A percentile compares a stretch with the other conserved stretches of the same genome.
phyloP scores from a whole-genome alignment of 64 coral and sea anemone species.

The Montipora cactus region DNA sequence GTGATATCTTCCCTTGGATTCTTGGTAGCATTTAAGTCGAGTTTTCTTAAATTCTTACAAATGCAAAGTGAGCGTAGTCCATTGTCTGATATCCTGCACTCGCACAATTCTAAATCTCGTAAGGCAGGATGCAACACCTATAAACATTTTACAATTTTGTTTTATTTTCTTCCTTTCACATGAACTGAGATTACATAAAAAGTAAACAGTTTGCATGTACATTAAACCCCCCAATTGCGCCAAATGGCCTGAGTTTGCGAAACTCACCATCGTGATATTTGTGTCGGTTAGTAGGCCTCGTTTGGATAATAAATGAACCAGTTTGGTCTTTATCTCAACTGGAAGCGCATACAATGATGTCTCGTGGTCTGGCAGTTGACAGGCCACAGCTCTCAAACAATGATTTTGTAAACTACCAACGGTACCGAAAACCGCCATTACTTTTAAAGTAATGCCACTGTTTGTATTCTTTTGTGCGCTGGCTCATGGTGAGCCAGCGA shows the following conservation, averaged over 20 bases:
- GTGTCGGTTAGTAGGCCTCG: slow-evolving; percentile 82
- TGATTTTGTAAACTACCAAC: slow-evolving; percentile 73
- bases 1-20: slow-evolving; percentile 76
- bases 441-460: neutral
- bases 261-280: slow-evolving; percentile 70
- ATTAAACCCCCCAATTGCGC: too few species aligned
- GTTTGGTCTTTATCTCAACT: slow-evolving; percentile 78
- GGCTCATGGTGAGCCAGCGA: neutral
- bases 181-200: too few species aligned
- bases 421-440: slow-evolving; percentile 75
- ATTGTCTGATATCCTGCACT: slow-evolving; percentile 67
- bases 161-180: too few species aligned
- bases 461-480: neutral
- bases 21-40: slow-evolving; percentile 94
- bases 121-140: slow-evolving; percentile 70
- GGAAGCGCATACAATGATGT: slow-evolving; percentile 71
- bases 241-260: too few species aligned
- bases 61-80: slow-evolving; percentile 53
- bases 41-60: slow-evolving; percentile 74
- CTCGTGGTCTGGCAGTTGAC: slow-evolving; percentile 78
- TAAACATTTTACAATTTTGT: neutral
- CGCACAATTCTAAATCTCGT: slow-evolving; percentile 80
- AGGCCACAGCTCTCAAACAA: slow-evolving; percentile 75
- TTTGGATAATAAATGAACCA: slow-evolving; percentile 81
- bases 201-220: too few species aligned